Evolutionary conservation across 2,888 invertebrate genomes (phyloP).

Genomic region (Tetheella fluctuosa): DNA sequence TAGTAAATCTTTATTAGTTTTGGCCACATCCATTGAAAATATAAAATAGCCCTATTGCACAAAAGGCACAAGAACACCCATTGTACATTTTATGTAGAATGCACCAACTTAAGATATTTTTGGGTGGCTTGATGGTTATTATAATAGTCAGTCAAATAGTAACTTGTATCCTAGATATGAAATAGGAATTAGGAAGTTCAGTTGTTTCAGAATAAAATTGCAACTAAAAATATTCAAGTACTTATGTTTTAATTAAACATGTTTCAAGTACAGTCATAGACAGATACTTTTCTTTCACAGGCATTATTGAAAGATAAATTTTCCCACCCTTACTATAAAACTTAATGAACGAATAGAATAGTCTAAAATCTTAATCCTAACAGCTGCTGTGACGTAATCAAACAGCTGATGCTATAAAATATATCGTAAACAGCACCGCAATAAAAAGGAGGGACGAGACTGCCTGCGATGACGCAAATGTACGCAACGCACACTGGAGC

Average conservation of each 20-base stretch:
- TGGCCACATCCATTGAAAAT: constrained; percentile 14
- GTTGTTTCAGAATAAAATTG: too few relatives aligned
- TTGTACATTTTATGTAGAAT: background rate
- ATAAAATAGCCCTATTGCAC: constrained; percentile 3
- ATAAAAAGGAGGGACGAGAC: constrained; percentile 58
- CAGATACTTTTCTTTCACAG: background rate
- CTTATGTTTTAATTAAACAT: background rate
- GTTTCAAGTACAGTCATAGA: background rate
- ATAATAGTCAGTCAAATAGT: too few relatives aligned
- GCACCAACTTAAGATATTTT: too few relatives aligned
- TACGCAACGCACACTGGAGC: constrained; percentile 35
- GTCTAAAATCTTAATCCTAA: constrained; percentile 44
- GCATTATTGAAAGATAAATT: constrained; percentile 33
- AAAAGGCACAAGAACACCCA: background rate
- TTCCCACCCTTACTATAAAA: constrained; percentile 35
- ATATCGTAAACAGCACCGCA: constrained; percentile 64
- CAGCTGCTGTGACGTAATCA: constrained; percentile 64
- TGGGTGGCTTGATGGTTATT: too few relatives aligned
- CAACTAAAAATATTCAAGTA: too few relatives aligned
- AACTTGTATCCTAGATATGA: too few relatives aligned
- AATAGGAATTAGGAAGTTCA: too few relatives aligned
- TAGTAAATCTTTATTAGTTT: constrained; percentile 37
- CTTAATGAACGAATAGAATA: constrained; percentile 43
- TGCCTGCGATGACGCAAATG: constrained; percentile 28
- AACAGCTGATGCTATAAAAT: constrained; percentile 77